Evolutionary conservation across 2,888 invertebrate species (phyloP).

Genomic region (Anoncus sp.): DNA sequence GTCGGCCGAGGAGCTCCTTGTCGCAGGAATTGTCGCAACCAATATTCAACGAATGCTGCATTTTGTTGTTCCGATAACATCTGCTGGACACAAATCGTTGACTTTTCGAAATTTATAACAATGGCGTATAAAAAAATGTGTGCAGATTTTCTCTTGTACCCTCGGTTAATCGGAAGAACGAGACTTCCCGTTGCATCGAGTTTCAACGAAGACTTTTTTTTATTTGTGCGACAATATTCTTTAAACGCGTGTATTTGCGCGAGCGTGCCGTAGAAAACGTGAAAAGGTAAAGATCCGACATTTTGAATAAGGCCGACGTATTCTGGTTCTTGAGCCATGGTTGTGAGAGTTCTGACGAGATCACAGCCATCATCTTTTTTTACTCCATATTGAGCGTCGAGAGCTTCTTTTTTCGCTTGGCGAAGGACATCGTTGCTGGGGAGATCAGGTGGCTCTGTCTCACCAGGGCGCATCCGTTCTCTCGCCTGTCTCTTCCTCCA

Average conservation of each 20-base stretch:
- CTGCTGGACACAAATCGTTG: slow-evolving; percentile 20
- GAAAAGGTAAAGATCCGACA: slow-evolving; percentile 40
- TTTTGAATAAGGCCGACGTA: slow-evolving; percentile 41
- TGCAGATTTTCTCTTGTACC: slow-evolving; percentile 6
- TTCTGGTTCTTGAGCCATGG: slow-evolving; percentile 23
- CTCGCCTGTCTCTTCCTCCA: slow-evolving; percentile 41
- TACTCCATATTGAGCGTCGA: slow-evolving; percentile 26
- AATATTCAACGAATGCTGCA: slow-evolving; percentile 32
- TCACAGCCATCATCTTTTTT: slow-evolving; percentile 32
- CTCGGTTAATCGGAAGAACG: not conserved
- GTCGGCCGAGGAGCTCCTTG: slow-evolving; percentile 35
- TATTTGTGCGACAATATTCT: slow-evolving; percentile 27
- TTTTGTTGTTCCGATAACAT: slow-evolving; percentile 52
- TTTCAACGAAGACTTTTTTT: slow-evolving; percentile 14
- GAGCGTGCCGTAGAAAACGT: slow-evolving; percentile 39
- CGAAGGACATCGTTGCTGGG: slow-evolving; percentile 28
- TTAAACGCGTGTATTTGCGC: slow-evolving; percentile 47
- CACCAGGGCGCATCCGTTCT: slow-evolving; percentile 27
- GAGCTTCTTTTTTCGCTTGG: slow-evolving; percentile 40
- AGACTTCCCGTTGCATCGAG: slow-evolving; percentile 45
- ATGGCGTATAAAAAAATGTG: slow-evolving; percentile 46
- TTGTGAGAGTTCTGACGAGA: slow-evolving; percentile 23
- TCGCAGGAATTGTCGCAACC: slow-evolving; percentile 32
- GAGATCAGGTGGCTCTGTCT: slow-evolving; percentile 31
- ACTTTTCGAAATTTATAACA: slow-evolving; percentile 30